These are phyloP conservation scores for Enchytraeus crypticus DNA, from an alignment of 2,888 invertebrate species.

Conservation along the genomic window DNA sequence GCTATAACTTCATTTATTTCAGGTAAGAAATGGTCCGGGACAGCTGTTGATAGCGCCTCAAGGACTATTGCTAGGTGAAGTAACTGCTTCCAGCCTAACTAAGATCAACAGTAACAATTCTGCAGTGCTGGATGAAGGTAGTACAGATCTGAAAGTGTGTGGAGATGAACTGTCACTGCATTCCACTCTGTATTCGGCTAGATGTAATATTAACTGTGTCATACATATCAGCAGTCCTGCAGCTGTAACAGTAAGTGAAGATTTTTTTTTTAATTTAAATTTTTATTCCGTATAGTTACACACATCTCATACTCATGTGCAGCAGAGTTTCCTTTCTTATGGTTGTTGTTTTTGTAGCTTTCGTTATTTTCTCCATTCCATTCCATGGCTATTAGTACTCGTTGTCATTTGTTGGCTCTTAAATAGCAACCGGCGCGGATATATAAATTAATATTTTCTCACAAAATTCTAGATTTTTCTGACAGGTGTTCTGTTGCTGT, in stretches of 20 bases:
- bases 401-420: no score
- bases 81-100: constrained; percentile 21
- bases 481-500: no score
- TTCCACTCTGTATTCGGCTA: constrained; percentile 89
- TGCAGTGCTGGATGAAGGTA: constrained; percentile 50
- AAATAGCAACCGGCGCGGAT: no score
- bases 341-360: no score
- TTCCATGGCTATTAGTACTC: no score
- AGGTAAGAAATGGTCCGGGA: constrained; percentile 81
- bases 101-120: constrained; percentile 17
- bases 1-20: no score
- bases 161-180: constrained; percentile 80
- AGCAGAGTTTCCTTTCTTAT: no score
- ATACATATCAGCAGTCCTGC: constrained; percentile 85
- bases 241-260: constrained; percentile 68
- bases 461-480: no score
- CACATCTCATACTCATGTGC: no score
- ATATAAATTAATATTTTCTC: no score
- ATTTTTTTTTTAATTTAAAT: background rate
- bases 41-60: constrained; percentile 93
- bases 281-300: background rate
- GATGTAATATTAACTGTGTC: constrained; percentile 91
- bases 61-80: constrained; percentile 84
- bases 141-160: constrained; percentile 78
- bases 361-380: no score